Evolutionary conservation across 2,113 vertebrate genomes (phyloP), one percentile per base, ranked within the genome.

Genomic region (Corythoichthys haematopterus): DNA sequence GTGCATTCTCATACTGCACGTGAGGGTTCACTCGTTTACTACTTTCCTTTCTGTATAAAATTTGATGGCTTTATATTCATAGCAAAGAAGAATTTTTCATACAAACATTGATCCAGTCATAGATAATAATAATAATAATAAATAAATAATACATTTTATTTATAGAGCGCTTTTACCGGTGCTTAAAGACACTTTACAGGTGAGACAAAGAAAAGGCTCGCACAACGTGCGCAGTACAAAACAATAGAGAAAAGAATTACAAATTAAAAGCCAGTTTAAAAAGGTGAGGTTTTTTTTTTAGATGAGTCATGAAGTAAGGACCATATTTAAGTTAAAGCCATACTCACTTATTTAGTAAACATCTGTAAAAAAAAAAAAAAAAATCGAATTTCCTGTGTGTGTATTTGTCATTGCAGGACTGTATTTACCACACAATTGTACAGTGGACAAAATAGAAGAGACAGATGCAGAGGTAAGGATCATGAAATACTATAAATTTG

Each of bases 371-470:
- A 28, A 28, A 28, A 28, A 52, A n/a, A 20, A 28, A 28, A 3
- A 4, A 40, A 3, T 6, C 38, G 6, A 2, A 33, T 56, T 56
- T 14, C 6, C 35, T 12, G 13, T 61, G 0, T 72, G 0, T 80
- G 9, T 59, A 1, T 78, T 10, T 79, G 28, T 68, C 16, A 45
- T 51, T 64, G 1, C 85, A 96, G 95, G 98, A 83, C 70, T 94
- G 43, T 96, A 94, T 78, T 88, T 95, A 81, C 88, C 95, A 76
- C 94, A 95, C 74, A 92, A 88, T 82, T 86, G 95, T 78, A 94
- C 93, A 52, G 93, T 92, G 14, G 95, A 95, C 75, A 92, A 81
- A 83, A 85, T 93, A 58, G 94, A 96, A 75, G 95, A 95, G 69
- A 70, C 64, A 12, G 94, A 94, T 33, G 84, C 94, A 61, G 94